Percentiles rank a stretch among this genome's conserved stretches.
These are phyloP conservation scores for Furcula furcula DNA, from an alignment of 2,888 invertebrate species.

Conservation along the genomic window DNA sequence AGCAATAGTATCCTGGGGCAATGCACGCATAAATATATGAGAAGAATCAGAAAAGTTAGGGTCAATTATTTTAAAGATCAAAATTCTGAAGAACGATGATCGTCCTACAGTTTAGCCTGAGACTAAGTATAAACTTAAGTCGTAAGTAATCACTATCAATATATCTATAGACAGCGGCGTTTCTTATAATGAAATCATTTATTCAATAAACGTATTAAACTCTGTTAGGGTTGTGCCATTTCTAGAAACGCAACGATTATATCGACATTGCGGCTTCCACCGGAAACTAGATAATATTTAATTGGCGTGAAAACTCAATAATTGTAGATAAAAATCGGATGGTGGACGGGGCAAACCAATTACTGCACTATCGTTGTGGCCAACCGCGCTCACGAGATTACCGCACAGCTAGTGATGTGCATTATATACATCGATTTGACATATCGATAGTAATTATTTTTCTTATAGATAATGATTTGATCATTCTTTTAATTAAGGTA, in stretches of 20 bases:
- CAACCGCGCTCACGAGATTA: constrained; percentile 45
- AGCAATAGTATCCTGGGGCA: too few relatives aligned
- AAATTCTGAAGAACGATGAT: too few relatives aligned
- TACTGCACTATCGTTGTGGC: constrained; percentile 65
- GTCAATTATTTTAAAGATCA: too few relatives aligned
- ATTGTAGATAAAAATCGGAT: constrained; percentile 77
- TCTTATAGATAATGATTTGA: too few relatives aligned
- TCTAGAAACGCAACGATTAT: constrained; percentile 44
- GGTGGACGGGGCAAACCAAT: constrained; percentile 65
- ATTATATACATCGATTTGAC: constrained; percentile 2
- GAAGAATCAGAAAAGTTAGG: too few relatives aligned
- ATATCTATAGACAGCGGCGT: constrained; percentile 9
- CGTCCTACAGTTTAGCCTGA: too few relatives aligned
- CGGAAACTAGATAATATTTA: constrained; percentile 75
- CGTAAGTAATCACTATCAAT: constrained; percentile 5
- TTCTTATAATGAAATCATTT: constrained; percentile 27
- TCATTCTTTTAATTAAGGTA: too few relatives aligned
- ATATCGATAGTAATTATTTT: constrained; percentile 13
- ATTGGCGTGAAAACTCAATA: constrained; percentile 81
- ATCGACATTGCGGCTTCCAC: constrained; percentile 60
- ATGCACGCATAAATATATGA: too few relatives aligned
- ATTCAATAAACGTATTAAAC: constrained; percentile 28
- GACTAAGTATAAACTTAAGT: too few relatives aligned
- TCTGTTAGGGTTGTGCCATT: constrained; percentile 30
- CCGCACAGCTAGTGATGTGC: constrained; percentile 40